Percentiles rank a stretch among this genome's conserved stretches.
phyloP scores from a whole-genome alignment of 2,888 invertebrate genomes.

The Dorcus hopei region DNA sequence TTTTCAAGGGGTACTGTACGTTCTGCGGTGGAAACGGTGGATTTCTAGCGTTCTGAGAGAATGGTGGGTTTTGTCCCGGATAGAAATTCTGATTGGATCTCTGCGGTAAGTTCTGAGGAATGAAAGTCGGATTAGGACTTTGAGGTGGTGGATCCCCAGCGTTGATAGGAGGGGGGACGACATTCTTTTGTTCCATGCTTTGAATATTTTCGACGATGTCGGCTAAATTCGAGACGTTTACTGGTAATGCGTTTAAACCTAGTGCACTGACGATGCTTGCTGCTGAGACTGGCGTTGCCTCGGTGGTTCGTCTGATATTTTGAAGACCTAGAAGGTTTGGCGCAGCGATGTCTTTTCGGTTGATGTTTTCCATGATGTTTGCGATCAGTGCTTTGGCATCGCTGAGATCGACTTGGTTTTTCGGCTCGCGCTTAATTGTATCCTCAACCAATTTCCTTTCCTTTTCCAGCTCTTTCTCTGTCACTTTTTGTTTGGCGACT shows the following conservation, averaged over 20 bases:
- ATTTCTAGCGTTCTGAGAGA: no score
- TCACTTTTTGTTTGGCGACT: conserved; percentile 64
- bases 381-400: conserved; percentile 63
- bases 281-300: background rate
- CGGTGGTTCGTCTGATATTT: background rate
- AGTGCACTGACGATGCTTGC: conserved; percentile 7
- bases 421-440: conserved; percentile 33
- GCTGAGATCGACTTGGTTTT: conserved; percentile 49
- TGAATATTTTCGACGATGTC: conserved; percentile 12
- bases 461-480: conserved; percentile 56
- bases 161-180: background rate
- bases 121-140: no score
- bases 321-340: background rate
- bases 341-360: background rate
- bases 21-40: conserved; percentile 4
- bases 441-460: conserved; percentile 38
- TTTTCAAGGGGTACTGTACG: conserved; percentile 16
- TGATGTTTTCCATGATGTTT: conserved; percentile 55
- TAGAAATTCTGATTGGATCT: no score
- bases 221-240: conserved; percentile 11
- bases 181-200: background rate
- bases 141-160: no score
- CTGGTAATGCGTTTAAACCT: conserved; percentile 4
- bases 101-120: no score
- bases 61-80: no score